A percentile compares a stretch with the other conserved stretches of the same genome.
Evolutionary conservation across 1,140 invertebrate genomes (phyloP).

Genomic region (Zaprionus capensis): DNA sequence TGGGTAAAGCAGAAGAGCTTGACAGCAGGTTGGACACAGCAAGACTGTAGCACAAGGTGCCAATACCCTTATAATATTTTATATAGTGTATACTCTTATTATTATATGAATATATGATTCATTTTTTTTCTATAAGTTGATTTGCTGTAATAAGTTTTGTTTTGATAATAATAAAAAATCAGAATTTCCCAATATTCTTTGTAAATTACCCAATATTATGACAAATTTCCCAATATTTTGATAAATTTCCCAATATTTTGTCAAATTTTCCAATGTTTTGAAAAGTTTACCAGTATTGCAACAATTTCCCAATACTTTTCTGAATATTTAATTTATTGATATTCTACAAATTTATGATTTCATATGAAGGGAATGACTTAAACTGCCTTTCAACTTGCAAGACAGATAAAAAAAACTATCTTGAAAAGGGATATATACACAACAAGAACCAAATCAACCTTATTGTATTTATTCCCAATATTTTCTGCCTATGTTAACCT

Average conservation of each 20-base stretch:
- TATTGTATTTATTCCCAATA: not conserved
- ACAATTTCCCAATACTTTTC: not conserved
- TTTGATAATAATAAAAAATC: too few species aligned
- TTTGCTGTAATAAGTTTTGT: too few species aligned
- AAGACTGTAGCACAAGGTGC: not conserved
- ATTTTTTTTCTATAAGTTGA: too few species aligned
- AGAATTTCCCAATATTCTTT: too few species aligned
- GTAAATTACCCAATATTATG: not conserved
- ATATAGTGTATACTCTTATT: not conserved
- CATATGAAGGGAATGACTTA: too few species aligned
- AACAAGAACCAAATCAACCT: not conserved
- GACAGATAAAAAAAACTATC: too few species aligned
- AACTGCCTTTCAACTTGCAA: too few species aligned
- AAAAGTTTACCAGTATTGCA: not conserved
- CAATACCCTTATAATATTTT: not conserved
- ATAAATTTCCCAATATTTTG: not conserved
- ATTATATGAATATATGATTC: not conserved
- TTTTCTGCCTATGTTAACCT: not conserved
- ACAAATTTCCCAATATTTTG: not conserved
- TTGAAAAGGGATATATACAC: too few species aligned
- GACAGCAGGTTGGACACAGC: not conserved
- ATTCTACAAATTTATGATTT: too few species aligned
- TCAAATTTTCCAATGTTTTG: not conserved
- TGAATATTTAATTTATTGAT: too few species aligned
- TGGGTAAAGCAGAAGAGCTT: not conserved